phyloP scores from a whole-genome alignment of 2,113 vertebrate species.

The Saguinus imperator region DNA sequence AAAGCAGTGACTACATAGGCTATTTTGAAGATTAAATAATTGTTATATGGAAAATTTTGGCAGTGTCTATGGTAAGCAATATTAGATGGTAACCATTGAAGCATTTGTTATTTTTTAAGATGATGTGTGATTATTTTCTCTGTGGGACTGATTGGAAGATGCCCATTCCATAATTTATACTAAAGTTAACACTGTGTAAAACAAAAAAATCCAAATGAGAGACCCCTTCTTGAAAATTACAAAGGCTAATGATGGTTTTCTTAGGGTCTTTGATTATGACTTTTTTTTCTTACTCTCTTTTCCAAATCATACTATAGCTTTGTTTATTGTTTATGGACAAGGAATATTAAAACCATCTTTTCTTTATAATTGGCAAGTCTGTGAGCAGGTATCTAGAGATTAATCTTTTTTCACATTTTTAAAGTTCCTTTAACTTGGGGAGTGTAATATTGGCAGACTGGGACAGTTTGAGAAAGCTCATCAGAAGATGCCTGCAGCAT shows the following conservation, averaged over 20 bases:
- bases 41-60: neutral
- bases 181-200: neutral
- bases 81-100: neutral
- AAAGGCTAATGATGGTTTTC: neutral
- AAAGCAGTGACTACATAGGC: neutral
- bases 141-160: neutral
- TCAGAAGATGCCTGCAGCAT: neutral
- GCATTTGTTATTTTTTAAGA: neutral
- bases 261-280: neutral
- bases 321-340: slow-evolving; percentile 39
- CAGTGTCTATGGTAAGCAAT: neutral
- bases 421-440: neutral
- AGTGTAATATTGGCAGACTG: neutral
- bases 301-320: neutral
- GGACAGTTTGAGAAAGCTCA: neutral
- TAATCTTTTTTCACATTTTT: neutral
- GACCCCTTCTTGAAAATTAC: neutral
- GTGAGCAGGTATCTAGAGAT: neutral
- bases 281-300: slow-evolving; percentile 4
- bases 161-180: neutral
- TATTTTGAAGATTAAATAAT: neutral
- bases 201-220: neutral
- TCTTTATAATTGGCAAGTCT: neutral
- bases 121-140: neutral
- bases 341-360: neutral